Base-by-base conservation (phyloP, 2,797 vertebrate genomes). In the Sebastolobus altivelis region DNA sequence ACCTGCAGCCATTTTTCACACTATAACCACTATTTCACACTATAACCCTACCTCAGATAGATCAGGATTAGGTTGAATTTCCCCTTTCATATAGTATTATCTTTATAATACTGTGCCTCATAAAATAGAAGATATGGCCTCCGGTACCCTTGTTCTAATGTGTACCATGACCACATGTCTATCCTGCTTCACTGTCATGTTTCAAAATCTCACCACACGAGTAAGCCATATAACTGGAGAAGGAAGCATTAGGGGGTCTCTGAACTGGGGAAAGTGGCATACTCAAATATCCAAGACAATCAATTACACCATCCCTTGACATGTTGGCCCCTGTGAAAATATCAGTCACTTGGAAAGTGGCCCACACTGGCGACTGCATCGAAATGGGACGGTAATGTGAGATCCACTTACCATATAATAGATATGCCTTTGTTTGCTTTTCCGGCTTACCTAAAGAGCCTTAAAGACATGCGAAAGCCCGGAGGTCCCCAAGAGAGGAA, bases 391-490 rank as follows among this genome's bases (percentile, higher is more conserved):
- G 93, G 97, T 96, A 93, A 95, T 91, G 93, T 93, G 93, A 96
- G 94, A 96, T 89, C 96, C 96, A 97, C 95, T 97, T 96, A 97
- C 95, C 96, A 96, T 97, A 96, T 97, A 97, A 98, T 96, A 96
- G 97, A 97, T 95, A 97, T 94, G 96, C 92, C 95, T 94, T 95
- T 96, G 95, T 95, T 95, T 94, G 91, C 91, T 94, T 93, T 94
- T 93, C 92, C 78, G 81, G 89, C 90, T 90, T 83, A 93, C 89
- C 90, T 94, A 94, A 94, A 95, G 88, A 94, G 90, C 85, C 88
- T 94, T 93, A 89, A 93, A 93, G 92, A 93, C 87, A 91, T 46
- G 79, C 91, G 80, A 88, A 84, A 89, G 87, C 81, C 89, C n/a
- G 65, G 81, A 89, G 89, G 84, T 91, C 88, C 84, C 86, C 58